These are phyloP conservation scores for Melanostigma gelatinosum DNA, from an alignment of 2,113 vertebrate genomes.

Conservation along the genomic window DNA sequence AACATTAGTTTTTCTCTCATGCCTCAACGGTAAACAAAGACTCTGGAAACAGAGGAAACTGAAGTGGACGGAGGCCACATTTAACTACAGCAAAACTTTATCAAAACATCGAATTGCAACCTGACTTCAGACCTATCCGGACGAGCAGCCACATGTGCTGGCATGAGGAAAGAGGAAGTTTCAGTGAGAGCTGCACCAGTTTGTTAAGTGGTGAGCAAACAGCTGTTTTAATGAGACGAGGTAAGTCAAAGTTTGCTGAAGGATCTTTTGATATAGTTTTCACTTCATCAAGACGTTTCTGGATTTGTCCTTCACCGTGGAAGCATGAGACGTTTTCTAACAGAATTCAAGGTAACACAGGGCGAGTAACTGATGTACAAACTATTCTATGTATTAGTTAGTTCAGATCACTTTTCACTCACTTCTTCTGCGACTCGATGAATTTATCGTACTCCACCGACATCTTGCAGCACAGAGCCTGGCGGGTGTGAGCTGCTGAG, in stretches of 20 bases:
- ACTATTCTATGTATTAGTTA: background rate
- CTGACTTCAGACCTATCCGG: too few species aligned
- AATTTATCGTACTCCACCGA: conserved; percentile 98
- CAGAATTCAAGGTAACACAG: background rate
- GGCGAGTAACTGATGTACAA: background rate
- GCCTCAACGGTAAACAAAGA: too few species aligned
- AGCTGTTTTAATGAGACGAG: too few species aligned
- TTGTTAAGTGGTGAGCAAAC: too few species aligned
- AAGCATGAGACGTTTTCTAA: background rate
- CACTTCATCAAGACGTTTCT: too few species aligned
- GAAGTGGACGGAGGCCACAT: too few species aligned
- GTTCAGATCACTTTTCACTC: conserved; percentile 56
- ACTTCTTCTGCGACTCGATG: conserved; percentile 96
- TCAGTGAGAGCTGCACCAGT: too few species aligned
- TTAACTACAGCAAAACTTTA: background rate
- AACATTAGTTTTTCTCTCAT: background rate
- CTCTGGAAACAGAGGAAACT: background rate
- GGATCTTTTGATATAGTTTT: too few species aligned
- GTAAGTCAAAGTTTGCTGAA: too few species aligned
- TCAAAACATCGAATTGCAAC: background rate
- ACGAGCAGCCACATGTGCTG: too few species aligned
- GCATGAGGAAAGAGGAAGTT: too few species aligned
- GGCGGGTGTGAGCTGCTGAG: conserved; percentile 92
- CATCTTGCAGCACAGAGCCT: conserved; percentile 99
- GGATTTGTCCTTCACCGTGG: too few species aligned